A percentile compares a stretch with the other conserved stretches of the same genome.
Conservation (phyloP, 1,140 invertebrate genomes). For the Pseudachorutes palmiensis region DNA sequence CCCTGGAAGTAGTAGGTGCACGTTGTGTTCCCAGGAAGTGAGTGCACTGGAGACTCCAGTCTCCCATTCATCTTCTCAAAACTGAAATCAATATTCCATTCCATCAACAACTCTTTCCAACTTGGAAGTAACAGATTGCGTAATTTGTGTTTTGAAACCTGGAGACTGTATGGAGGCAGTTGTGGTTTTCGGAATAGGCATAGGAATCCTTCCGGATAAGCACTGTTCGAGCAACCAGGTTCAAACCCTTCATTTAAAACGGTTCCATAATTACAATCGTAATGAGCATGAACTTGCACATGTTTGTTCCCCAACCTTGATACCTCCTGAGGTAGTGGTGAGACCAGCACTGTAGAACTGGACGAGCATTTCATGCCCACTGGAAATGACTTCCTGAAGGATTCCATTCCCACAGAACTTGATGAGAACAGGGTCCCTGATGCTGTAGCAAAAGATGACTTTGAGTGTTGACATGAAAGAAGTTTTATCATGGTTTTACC, state of each 20-base stretch:
- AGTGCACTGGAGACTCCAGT: background rate
- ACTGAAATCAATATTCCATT: too few species aligned
- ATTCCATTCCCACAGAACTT: slow-evolving; percentile 16
- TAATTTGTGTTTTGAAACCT: too few species aligned
- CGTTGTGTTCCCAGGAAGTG: background rate
- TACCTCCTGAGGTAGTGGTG: background rate
- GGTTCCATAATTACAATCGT: too few species aligned
- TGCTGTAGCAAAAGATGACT: too few species aligned
- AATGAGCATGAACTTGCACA: too few species aligned
- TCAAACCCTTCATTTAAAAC: background rate
- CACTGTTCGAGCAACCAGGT: background rate
- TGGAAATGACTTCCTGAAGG: background rate
- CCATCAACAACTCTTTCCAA: too few species aligned
- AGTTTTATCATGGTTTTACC: too few species aligned
- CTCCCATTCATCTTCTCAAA: background rate
- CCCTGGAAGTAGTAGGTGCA: slow-evolving; percentile 11
- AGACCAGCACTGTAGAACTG: slow-evolving; percentile 9
- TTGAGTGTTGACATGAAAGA: too few species aligned
- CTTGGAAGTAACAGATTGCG: too few species aligned
- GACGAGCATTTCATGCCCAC: slow-evolving; percentile 13
- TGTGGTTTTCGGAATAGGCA: slow-evolving; percentile 1
- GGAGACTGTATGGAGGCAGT: slow-evolving; percentile 4
- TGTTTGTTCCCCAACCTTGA: background rate
- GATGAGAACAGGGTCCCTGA: background rate
- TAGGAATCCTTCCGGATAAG: background rate